Base-by-base conservation (phyloP, 2,113 vertebrate genomes). In the Chlamydotis undulata region DNA sequence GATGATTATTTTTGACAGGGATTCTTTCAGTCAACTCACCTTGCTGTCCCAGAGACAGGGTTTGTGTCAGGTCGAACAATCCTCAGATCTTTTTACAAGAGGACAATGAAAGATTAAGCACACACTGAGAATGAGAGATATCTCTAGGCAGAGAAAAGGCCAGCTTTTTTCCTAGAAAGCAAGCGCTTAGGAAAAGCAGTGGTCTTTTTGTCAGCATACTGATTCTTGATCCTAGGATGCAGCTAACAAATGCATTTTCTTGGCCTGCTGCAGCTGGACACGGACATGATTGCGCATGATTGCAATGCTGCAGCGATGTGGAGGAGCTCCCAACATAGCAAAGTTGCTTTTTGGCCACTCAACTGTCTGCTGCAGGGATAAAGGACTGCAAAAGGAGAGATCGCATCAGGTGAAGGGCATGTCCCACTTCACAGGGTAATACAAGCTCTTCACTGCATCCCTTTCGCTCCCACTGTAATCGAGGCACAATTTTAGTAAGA, bases 21-120 rank as follows among this genome's bases (percentile, higher is more conserved):
- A 84, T 15, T 77, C 31, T 82, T 68, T 53, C 71, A 74, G 22
- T 23, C 69, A 63, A 24, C 26, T 89, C 2, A 0, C 45, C 55
- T 64, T 65, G 82, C 49, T 70, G 14, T 70, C 71, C 55, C 61
- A 90, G 57, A 80, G 53, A 69, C 14, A 61, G 78, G 49, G 37
- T 64, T 86, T 67, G 26, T 92, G 85, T 92, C 96, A 96, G 71
- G 70, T 86, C 12, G 2, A 94, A 52, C 90, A 86, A 71, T 29
- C 83, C 29, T 87, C 80, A 67, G 33, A 10, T 45, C 57, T 64
- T 60, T 37, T 74, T 52, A 52, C 60, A 83, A 70, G 45, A 95
- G 59, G 39, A 77, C 0, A 4, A 75, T 65, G 64, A 50, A 82
- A 77, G 79, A 93, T 86, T 81, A 96, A 60, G 60, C 29, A 92